Evolutionary conservation across 2,113 vertebrate species (phyloP), one percentile per base, ranked within the genome.

Genomic region (Microtus richardsoni): DNA sequence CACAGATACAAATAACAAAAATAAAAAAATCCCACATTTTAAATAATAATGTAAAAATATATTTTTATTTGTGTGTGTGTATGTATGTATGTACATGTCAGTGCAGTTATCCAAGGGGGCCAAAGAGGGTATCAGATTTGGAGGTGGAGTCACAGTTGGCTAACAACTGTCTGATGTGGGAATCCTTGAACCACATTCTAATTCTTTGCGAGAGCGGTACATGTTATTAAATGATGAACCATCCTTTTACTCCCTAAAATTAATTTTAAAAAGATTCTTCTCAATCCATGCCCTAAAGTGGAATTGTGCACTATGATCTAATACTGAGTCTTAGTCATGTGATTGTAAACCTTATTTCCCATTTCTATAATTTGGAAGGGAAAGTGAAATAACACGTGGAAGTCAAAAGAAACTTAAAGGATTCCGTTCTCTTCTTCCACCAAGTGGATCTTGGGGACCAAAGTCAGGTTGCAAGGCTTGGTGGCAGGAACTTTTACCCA

Each of bases 381-480:
- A 70, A 90, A 90, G 66, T 49, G n/a, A 78, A 96, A 28, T 62
- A 62, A 10, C 89, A 11, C 60, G n/a, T 84, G 89, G 64, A 88
- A 91, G 11, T 4, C 8, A 91, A 78, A 66, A 60, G 85, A 30
- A 88, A 1, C 7, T 82, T 60, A 19, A 66, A 14, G 41, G 74
- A 47, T 26, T 77, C 5, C 28, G 26, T 30, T 75, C 41, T 47
- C 41, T 14, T 26, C 24, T 75, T 44, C 41, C 22, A 75, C 33
- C 39, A 39, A 16, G 64, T 88, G 1, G 4, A 75, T 75, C 5
- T 26, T 26, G 73, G 41, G 24, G 73, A 75, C 21, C 41, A 75
- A 75, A 47, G 73, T 44, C 2, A 75, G 41, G 12, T 21, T n/a
- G 7, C 82, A 17, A 47, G 39, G 39, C 7, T 4, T 64, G 77